These are phyloP conservation scores for Apamea crenata DNA, from an alignment of 2,888 invertebrate genomes.

Conservation along the genomic window DNA sequence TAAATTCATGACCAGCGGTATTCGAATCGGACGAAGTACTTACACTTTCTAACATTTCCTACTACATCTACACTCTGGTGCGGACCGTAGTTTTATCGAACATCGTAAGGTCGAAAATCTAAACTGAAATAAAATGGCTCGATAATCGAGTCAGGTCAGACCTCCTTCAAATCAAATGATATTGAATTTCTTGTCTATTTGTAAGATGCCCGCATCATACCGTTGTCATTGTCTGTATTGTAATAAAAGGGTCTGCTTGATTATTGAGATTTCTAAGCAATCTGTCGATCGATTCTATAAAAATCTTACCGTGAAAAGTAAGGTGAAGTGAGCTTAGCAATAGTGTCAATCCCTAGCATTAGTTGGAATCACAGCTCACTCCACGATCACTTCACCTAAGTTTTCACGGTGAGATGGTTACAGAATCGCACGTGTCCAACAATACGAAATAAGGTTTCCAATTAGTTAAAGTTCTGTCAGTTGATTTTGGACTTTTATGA, in stretches of 20 bases:
- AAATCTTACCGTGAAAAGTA: no score
- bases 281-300: no score
- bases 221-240: conserved; percentile 13
- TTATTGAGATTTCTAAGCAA: neutral
- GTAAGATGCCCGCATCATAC: conserved; percentile 12
- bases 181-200: conserved; percentile 21
- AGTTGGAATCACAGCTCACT: no score
- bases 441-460: conserved; percentile 9
- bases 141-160: conserved; percentile 5
- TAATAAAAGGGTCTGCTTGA: conserved; percentile 7
- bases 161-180: conserved; percentile 29
- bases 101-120: neutral
- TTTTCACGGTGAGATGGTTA: no score
- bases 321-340: no score
- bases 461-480: no score
- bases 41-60: neutral
- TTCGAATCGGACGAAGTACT: neutral
- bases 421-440: no score
- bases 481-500: neutral
- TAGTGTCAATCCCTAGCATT: no score
- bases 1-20: conserved; percentile 1
- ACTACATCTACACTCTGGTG: neutral
- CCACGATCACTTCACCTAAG: no score
- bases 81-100: neutral
- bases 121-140: conserved; percentile 14